Evolutionary conservation across 37 sponge, comb jelly and placozoan genomes (phyloP), one percentile per base, ranked within the genome.

Genomic region (Theonella swinhoei): DNA sequence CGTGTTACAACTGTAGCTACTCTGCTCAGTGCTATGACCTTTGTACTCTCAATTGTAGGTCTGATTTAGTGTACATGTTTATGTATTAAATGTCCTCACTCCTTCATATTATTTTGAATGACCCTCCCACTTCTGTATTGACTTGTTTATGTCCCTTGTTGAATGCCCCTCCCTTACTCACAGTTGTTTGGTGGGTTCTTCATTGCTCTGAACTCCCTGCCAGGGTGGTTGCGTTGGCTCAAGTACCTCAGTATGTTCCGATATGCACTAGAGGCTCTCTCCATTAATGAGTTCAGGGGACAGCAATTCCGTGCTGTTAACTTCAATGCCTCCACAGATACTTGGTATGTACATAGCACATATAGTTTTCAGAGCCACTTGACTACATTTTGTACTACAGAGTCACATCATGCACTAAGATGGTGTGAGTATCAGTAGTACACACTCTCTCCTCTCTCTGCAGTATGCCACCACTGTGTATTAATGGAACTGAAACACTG

Each of bases 121-220:
- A n/a, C n/a, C n/a, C n/a, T n/a, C n/a, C n/a, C n/a, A n/a, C n/a
- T n/a, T n/a, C n/a, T n/a, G n/a, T n/a, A n/a, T n/a, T n/a, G n/a
- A n/a, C n/a, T n/a, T n/a, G n/a, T n/a, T n/a, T n/a, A n/a, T n/a
- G n/a, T n/a, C n/a, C n/a, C n/a, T n/a, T n/a, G n/a, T n/a, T n/a
- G n/a, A n/a, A n/a, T n/a, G n/a, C n/a, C 24, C 60, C 28, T 3
- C 25, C 32, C n/a, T n/a, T 29, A 69, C 65, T 33, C 60, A 26
- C 79, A 93, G 93, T 38, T 95, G 54, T 95, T 95, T 88, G 95
- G 92, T 62, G 95, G 95, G 14, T 82, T 95, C 26, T 75, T 95
- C 30, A 54, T 95, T 0, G 79, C 88, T 54, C 58, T 91, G 59
- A 40, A 69, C 8, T 69, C 88, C 28, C 79, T 95, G 5, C 87